Evolutionary conservation across 2,888 invertebrate species (phyloP).

Genomic region (Leucophenga montana): DNA sequence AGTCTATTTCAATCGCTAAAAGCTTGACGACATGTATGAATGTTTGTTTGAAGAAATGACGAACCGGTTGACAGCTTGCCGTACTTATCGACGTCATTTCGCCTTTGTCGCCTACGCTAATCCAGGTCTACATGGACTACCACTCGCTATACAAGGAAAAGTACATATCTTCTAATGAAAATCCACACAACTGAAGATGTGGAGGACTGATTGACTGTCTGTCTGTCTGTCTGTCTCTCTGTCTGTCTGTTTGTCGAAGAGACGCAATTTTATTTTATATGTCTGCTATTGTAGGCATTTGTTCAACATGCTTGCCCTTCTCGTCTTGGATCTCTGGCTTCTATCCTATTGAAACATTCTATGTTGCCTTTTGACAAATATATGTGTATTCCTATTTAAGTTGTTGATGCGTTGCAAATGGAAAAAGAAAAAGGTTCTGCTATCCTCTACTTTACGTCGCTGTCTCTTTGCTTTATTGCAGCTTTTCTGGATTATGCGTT

Average conservation of each 20-base stretch:
- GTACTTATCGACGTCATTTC: neutral
- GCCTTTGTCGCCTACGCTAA: constrained; percentile 1
- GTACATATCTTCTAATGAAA: constrained; percentile 13
- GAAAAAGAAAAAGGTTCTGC: constrained; percentile 2
- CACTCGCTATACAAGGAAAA: neutral
- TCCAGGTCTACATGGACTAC: neutral
- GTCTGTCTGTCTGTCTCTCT: constrained; percentile 1
- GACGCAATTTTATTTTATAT: neutral
- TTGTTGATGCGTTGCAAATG: constrained; percentile 27
- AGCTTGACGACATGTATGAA: neutral
- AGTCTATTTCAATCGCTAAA: constrained; percentile 23
- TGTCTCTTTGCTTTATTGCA: constrained; percentile 13
- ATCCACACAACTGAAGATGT: constrained; percentile 5
- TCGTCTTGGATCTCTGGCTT: neutral
- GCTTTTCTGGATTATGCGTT: constrained; percentile 13
- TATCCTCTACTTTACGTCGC: neutral
- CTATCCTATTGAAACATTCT: no score
- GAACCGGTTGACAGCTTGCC: constrained; percentile 6
- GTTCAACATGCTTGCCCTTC: constrained; percentile 1
- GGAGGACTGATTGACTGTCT: neutral
- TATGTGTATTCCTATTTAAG: constrained; percentile 9
- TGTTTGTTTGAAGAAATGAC: neutral
- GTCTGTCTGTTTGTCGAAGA: neutral
- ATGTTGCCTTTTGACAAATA: constrained; percentile 8
- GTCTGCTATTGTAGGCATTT: constrained; percentile 2